A percentile compares a stretch with the other conserved stretches of the same genome.
phyloP scores from a whole-genome alignment of 1,140 invertebrate genomes.

The Drosophila mauritiana region DNA sequence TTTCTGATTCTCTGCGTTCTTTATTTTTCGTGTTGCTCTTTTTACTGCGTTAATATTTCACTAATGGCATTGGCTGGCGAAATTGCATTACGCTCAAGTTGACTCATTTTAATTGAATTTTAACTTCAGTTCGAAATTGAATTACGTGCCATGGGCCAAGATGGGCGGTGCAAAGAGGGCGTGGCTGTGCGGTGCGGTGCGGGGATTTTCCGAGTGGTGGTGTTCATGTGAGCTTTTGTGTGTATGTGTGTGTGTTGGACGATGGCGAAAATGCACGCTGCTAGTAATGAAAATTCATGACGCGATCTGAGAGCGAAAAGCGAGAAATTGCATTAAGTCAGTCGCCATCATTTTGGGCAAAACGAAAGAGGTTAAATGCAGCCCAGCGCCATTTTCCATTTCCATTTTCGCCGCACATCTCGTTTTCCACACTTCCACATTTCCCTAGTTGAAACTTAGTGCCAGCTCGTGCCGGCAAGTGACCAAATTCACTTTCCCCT shows the following conservation, averaged over 20 bases:
- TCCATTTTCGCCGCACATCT: not conserved
- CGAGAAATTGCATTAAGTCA: conserved; percentile 65
- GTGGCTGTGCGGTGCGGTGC: not conserved
- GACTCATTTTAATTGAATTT: conserved; percentile 84
- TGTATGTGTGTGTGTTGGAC: conserved; percentile 17
- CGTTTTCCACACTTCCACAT: not conserved
- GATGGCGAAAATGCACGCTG: conserved; percentile 51
- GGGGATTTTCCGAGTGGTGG: conserved; percentile 10
- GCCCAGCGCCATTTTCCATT: conserved; percentile 8
- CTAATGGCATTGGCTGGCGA: conserved; percentile 79
- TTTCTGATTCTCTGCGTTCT: conserved; percentile 20
- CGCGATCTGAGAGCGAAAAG: conserved; percentile 44
- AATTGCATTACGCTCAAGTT: conserved; percentile 83
- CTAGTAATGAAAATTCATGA: conserved; percentile 62
- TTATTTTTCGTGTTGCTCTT: conserved; percentile 38
- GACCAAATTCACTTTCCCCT: conserved; percentile 46
- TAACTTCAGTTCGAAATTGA: conserved; percentile 83
- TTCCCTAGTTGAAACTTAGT: not conserved
- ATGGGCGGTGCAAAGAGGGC: conserved; percentile 6
- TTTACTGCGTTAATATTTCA: conserved; percentile 77
- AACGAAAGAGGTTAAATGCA: conserved; percentile 37
- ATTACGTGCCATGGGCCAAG: conserved; percentile 72
- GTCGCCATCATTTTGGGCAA: conserved; percentile 50
- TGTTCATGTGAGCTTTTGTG: conserved; percentile 8
- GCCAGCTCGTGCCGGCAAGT: conserved; percentile 31